Evolutionary conservation across 2,888 invertebrate species (phyloP).

Genomic region (Drosophila suboccidentalis): DNA sequence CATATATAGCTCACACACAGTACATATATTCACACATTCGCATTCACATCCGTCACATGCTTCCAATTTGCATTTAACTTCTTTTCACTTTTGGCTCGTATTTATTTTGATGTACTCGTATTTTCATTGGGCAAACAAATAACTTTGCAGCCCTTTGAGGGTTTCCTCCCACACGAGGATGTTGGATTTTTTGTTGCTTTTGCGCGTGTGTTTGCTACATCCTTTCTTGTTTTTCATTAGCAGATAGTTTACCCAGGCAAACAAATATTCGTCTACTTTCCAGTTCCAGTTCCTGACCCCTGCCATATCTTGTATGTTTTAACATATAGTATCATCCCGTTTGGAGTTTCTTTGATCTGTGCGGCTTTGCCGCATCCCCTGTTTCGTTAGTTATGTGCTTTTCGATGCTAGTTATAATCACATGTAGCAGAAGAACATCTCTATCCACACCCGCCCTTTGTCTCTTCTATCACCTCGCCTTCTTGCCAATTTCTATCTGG

Average conservation of each 20-base stretch:
- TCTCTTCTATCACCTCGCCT: background rate
- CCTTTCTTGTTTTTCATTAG: slow-evolving; percentile 66
- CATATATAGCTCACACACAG: slow-evolving; percentile 34
- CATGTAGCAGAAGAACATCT: slow-evolving; percentile 23
- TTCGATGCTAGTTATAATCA: slow-evolving; percentile 40
- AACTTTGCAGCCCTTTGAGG: slow-evolving; percentile 50
- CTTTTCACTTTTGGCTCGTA: slow-evolving; percentile 55
- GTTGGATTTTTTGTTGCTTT: slow-evolving; percentile 7
- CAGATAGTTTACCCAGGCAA: slow-evolving; percentile 55
- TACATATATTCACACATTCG: slow-evolving; percentile 9
- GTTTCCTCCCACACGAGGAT: slow-evolving; percentile 15
- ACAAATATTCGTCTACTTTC: slow-evolving; percentile 20
- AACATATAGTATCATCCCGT: slow-evolving; percentile 51
- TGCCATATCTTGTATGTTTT: background rate
- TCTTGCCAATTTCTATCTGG: background rate
- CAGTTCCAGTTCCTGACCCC: background rate
- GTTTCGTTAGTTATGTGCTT: slow-evolving; percentile 42
- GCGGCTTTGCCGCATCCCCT: slow-evolving; percentile 16
- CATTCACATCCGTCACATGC: slow-evolving; percentile 28
- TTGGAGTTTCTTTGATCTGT: slow-evolving; percentile 60
- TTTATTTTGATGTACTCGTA: slow-evolving; percentile 73
- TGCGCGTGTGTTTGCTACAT: slow-evolving; percentile 21
- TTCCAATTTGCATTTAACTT: slow-evolving; percentile 72
- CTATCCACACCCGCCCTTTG: background rate
- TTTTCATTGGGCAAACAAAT: slow-evolving; percentile 72